Evolutionary conservation across 2,797 vertebrate species (phyloP).

Genomic region (Pantherophis vulpinus): DNA sequence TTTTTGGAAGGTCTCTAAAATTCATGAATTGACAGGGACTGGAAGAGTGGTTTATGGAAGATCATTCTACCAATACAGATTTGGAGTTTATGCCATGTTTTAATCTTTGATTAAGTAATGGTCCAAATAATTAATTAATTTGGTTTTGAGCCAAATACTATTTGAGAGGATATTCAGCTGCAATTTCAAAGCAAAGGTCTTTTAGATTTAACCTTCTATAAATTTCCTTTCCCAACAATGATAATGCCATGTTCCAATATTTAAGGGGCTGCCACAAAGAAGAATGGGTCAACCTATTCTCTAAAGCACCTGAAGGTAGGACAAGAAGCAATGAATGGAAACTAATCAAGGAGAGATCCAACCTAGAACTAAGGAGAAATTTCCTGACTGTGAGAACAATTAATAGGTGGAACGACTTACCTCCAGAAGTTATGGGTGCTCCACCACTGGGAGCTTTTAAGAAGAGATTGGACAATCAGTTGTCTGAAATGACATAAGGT

Average conservation of each 20-base stretch:
- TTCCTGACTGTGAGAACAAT: background rate
- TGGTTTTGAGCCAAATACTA: conserved; percentile 24
- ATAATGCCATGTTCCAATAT: background rate
- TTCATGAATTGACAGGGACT: background rate
- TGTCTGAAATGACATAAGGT: background rate
- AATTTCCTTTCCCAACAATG: conserved; percentile 37
- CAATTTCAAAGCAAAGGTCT: conserved; percentile 42
- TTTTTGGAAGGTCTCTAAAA: background rate
- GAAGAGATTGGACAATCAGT: background rate
- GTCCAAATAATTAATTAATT: conserved; percentile 56
- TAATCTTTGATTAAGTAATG: conserved; percentile 52
- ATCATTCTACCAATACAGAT: conserved; percentile 53
- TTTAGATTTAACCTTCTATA: conserved; percentile 43
- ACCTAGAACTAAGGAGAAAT: background rate
- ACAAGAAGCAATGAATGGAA: background rate
- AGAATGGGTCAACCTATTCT: background rate
- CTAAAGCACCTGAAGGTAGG: background rate
- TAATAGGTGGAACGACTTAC: background rate
- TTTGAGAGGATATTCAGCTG: conserved; percentile 36
- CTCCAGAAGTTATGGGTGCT: background rate
- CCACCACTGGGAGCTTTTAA: background rate
- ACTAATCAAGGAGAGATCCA: background rate
- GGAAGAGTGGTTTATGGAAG: conserved; percentile 33
- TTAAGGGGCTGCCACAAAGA: background rate
- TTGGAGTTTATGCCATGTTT: conserved; percentile 47